Conservation (phyloP, 2,888 invertebrate species). For the Neria commutata region DNA sequence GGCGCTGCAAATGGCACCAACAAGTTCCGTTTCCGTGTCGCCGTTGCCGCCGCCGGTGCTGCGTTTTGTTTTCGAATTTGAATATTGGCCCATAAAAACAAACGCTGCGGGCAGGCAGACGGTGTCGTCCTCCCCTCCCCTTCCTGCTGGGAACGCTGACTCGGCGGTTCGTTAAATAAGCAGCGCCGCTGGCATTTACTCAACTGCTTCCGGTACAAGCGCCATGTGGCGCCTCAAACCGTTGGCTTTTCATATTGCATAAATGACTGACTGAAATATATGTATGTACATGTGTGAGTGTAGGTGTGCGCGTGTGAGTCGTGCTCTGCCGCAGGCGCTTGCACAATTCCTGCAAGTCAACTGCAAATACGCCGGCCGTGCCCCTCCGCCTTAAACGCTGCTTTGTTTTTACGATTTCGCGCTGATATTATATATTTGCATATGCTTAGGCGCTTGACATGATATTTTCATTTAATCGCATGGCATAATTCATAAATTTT, state of each 20-base stretch:
- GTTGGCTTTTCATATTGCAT: no score
- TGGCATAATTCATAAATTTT: constrained; percentile 2
- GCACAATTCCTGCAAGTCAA: no score
- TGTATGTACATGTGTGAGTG: no score
- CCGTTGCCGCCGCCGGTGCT: no score
- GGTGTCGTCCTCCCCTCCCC: neutral
- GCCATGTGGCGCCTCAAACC: no score
- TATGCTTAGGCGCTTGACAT: constrained; percentile 1
- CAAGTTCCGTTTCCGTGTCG: neutral
- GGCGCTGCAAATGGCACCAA: neutral
- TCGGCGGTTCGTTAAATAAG: no score
- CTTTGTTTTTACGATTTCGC: neutral
- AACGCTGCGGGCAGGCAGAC: neutral
- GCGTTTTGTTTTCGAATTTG: neutral
- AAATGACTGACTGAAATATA: no score
- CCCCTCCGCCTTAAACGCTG: no score
- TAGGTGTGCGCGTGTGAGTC: no score
- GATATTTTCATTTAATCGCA: neutral
- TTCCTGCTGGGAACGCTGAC: neutral
- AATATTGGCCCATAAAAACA: neutral
- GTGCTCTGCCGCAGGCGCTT: no score
- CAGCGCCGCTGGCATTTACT: neutral
- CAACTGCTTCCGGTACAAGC: no score
- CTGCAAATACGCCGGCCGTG: no score
- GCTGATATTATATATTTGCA: constrained; percentile 1